These are phyloP conservation scores for Osmoderma eremita DNA, from an alignment of 2,888 invertebrate genomes.

Conservation along the genomic window DNA sequence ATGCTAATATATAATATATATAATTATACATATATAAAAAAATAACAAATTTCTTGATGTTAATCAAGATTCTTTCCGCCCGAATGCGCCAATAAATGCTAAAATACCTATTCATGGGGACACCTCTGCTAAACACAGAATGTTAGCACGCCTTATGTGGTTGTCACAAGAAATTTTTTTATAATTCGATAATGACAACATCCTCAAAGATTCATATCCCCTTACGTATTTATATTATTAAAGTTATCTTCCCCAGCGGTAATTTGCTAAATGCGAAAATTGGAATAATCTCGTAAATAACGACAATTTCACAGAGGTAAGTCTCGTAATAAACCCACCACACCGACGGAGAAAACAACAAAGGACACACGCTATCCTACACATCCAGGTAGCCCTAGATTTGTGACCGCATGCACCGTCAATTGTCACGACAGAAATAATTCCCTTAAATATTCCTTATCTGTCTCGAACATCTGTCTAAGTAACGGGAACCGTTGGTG, in stretches of 20 bases:
- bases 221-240: not conserved
- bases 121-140: no score
- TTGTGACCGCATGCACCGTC: constrained; percentile 39
- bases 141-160: no score
- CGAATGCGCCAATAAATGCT: no score
- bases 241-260: not conserved
- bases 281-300: constrained; percentile 9
- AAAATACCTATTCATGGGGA: no score
- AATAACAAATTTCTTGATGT: no score
- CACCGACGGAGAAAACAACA: constrained; percentile 22
- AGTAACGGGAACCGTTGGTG: constrained; percentile 33
- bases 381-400: constrained; percentile 37
- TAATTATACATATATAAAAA: no score
- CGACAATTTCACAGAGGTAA: constrained; percentile 12
- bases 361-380: constrained; percentile 35
- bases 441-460: constrained; percentile 43
- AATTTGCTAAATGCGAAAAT: constrained; percentile 17
- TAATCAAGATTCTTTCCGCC: no score
- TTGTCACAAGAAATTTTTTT: no score
- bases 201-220: no score
- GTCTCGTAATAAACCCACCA: not conserved
- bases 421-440: constrained; percentile 42
- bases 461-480: constrained; percentile 41
- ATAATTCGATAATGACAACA: no score
- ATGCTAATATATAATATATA: no score